Evolutionary conservation across 2,797 vertebrate species (phyloP).

Genomic region (Microchirus variegatus): DNA sequence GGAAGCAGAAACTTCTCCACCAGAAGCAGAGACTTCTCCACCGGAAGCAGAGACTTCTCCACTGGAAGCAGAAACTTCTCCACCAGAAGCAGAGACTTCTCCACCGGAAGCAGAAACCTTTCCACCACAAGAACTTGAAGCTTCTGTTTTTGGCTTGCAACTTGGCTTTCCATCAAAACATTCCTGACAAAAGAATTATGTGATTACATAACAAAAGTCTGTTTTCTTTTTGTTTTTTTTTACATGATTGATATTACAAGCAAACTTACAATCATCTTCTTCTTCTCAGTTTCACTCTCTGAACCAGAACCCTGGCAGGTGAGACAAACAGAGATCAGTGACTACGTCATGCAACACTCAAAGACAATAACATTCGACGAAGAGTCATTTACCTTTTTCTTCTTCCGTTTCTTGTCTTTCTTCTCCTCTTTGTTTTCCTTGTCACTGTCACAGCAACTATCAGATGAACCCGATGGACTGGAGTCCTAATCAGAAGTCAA

Average conservation of each 20-base stretch:
- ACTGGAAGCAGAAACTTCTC: too few species aligned
- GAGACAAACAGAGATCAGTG: background rate
- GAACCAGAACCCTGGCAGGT: conserved; percentile 18
- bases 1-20: too few species aligned
- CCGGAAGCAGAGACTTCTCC: too few species aligned
- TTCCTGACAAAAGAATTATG: conserved; percentile 36
- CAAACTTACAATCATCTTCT: conserved; percentile 36
- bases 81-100: background rate
- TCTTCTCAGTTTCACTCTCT: conserved; percentile 35
- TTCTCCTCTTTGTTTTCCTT: conserved; percentile 59
- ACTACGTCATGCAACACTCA: background rate
- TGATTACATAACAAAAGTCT: background rate
- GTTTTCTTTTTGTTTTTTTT: too few species aligned
- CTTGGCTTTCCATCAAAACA: conserved; percentile 16
- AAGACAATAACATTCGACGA: background rate
- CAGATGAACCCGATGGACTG: conserved; percentile 28
- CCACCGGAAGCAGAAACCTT: too few species aligned
- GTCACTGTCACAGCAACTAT: conserved; percentile 25
- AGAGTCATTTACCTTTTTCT: conserved; percentile 34
- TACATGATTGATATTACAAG: background rate
- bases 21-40: background rate
- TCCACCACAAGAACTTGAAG: background rate
- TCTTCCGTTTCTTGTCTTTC: conserved; percentile 38
- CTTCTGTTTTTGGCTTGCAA: conserved; percentile 11
- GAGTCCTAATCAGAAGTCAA: conserved; percentile 53